phyloP scores from a whole-genome alignment of 2,888 invertebrate genomes.

The Cheilosia grossa region DNA sequence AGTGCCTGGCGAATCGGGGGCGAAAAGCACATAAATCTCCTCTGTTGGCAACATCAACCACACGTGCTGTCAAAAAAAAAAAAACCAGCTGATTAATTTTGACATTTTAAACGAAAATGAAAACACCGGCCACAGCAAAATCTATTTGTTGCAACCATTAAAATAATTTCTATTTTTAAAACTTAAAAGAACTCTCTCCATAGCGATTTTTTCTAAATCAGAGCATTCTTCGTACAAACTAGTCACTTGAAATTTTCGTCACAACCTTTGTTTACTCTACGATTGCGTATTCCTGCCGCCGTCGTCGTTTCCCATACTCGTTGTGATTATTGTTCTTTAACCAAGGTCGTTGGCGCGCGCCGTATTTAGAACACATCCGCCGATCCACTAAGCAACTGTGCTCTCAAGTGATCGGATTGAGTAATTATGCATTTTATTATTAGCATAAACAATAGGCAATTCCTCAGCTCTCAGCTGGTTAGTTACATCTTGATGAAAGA shows the following conservation, averaged over 20 bases:
- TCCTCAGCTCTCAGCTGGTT: slow-evolving; percentile 22
- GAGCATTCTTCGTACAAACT: neutral
- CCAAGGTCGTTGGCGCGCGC: slow-evolving; percentile 61
- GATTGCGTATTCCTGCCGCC: slow-evolving; percentile 9
- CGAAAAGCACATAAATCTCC: neutral
- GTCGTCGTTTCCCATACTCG: neutral
- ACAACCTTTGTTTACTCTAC: slow-evolving; percentile 43
- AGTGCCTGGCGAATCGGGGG: too few species aligned
- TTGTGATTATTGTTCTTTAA: slow-evolving; percentile 54
- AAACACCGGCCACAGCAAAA: slow-evolving; percentile 34
- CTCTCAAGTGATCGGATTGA: slow-evolving; percentile 38
- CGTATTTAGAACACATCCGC: slow-evolving; percentile 32
- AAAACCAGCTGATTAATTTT: slow-evolving; percentile 34
- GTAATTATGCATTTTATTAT: slow-evolving; percentile 67
- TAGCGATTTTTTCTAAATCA: neutral
- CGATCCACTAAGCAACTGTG: slow-evolving; percentile 7
- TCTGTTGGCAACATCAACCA: slow-evolving; percentile 4
- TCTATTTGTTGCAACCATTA: slow-evolving; percentile 32
- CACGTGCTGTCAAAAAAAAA: slow-evolving; percentile 7
- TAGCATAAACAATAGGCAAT: slow-evolving; percentile 72
- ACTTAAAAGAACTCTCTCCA: slow-evolving; percentile 12
- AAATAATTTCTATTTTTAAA: slow-evolving; percentile 34
- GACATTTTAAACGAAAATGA: slow-evolving; percentile 3
- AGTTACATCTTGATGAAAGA: slow-evolving; percentile 34
- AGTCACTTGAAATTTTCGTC: slow-evolving; percentile 41